Evolutionary conservation across 23 tunicate species (phyloP).

Genomic region (Halocynthia aurantium): DNA sequence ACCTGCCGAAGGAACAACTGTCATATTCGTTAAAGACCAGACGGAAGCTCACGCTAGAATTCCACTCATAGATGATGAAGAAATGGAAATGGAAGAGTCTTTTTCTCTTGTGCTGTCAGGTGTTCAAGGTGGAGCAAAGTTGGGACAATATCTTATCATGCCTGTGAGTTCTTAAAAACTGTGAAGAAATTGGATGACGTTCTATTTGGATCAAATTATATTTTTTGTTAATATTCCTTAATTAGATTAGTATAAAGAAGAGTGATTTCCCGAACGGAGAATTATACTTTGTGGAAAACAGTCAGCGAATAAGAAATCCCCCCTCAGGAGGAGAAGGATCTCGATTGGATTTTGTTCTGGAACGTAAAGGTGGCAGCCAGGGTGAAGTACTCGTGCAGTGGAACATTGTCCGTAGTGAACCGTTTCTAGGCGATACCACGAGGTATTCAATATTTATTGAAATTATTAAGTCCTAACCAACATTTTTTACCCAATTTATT

Average conservation of each 20-base stretch:
- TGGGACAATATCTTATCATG: conserved; percentile 27
- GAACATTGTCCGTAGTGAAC: conserved; percentile 36
- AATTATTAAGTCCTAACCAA: neutral
- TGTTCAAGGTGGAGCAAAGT: conserved; percentile 37
- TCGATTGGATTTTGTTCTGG: conserved; percentile 20
- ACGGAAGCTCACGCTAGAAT: conserved; percentile 31
- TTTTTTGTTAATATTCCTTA: neutral
- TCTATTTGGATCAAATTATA: neutral
- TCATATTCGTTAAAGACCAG: conserved; percentile 55
- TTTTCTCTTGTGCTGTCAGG: conserved; percentile 43
- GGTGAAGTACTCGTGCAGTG: conserved; percentile 35
- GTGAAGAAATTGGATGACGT: neutral
- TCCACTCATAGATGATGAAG: conserved; percentile 43
- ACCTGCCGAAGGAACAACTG: conserved; percentile 46
- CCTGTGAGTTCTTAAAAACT: conserved; percentile 14
- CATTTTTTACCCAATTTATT: neutral
- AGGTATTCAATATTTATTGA: conserved; percentile 12
- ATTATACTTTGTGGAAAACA: conserved; percentile 36
- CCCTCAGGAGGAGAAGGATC: neutral
- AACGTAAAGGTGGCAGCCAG: conserved; percentile 53
- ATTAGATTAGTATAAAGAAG: conserved; percentile 53
- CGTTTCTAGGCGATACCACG: conserved; percentile 37
- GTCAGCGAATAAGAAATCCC: conserved; percentile 31
- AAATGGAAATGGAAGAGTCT: conserved; percentile 53
- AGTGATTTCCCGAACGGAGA: conserved; percentile 89